These are phyloP conservation scores for Valencia hispanica DNA, from an alignment of 2,797 vertebrate genomes.

Conservation along the genomic window DNA sequence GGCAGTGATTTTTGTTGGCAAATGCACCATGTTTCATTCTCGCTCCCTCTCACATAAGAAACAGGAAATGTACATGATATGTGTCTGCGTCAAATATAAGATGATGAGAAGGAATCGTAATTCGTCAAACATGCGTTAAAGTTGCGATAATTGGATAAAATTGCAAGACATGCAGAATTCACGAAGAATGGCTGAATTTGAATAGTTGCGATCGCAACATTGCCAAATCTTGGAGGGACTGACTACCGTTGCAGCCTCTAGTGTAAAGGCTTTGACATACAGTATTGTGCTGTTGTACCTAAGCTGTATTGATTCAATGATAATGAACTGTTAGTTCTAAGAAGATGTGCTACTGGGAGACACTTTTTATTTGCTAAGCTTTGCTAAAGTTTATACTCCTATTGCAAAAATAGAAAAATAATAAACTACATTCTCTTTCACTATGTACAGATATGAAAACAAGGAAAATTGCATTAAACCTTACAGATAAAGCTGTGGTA, in stretches of 20 bases:
- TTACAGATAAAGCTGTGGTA: background rate
- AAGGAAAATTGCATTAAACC: background rate
- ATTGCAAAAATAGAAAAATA: background rate
- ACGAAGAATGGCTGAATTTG: too few species aligned
- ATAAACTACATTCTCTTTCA: background rate
- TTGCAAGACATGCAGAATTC: too few species aligned
- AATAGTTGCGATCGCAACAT: too few species aligned
- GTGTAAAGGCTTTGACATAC: slow-evolving; percentile 8
- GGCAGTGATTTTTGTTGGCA: too few species aligned
- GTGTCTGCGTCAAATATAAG: too few species aligned
- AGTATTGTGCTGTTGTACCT: slow-evolving; percentile 19
- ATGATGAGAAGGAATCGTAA: too few species aligned
- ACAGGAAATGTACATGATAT: too few species aligned
- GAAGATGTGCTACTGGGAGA: background rate
- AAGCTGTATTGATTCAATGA: slow-evolving; percentile 1
- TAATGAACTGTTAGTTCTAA: background rate
- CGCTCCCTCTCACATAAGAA: too few species aligned
- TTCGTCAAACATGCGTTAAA: too few species aligned
- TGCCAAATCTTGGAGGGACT: too few species aligned
- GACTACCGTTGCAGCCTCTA: slow-evolving; percentile 2
- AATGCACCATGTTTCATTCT: too few species aligned
- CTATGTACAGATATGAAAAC: background rate
- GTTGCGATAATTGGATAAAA: too few species aligned
- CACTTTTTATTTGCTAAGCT: slow-evolving; percentile 3
- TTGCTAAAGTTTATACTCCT: slow-evolving; percentile 7